phyloP scores from a whole-genome alignment of 2,797 vertebrate species.

The Sciurus vulgaris region DNA sequence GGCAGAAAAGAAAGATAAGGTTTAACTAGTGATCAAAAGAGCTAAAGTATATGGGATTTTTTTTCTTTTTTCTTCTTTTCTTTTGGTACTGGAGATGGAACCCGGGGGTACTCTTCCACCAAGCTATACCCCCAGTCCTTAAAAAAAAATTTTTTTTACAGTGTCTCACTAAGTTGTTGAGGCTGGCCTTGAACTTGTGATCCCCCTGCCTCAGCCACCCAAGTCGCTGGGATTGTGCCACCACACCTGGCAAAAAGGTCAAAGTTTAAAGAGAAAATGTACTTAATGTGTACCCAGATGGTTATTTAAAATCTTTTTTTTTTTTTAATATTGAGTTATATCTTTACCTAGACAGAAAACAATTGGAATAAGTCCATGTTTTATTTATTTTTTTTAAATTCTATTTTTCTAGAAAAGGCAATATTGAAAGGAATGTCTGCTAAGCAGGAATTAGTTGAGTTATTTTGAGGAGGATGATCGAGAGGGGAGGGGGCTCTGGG shows the following conservation, averaged over 20 bases:
- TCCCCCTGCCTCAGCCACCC: too few relatives aligned
- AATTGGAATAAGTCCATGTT: constrained; percentile 50
- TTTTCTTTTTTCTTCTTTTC: too few relatives aligned
- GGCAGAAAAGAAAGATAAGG: background rate
- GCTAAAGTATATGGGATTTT: background rate
- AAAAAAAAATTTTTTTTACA: too few relatives aligned
- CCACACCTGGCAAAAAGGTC: background rate
- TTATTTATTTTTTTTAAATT: constrained; percentile 68
- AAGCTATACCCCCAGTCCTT: too few relatives aligned
- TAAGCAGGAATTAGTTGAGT: constrained; percentile 72
- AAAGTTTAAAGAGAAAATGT: constrained; percentile 53
- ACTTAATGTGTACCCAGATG: constrained; percentile 34
- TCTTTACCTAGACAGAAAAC: constrained; percentile 69
- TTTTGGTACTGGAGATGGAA: too few relatives aligned
- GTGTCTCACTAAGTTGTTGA: too few relatives aligned
- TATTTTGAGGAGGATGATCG: constrained; percentile 30
- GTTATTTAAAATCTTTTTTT: background rate
- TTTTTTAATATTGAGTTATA: constrained; percentile 33
- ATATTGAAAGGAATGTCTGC: constrained; percentile 77
- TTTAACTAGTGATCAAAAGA: constrained; percentile 20
- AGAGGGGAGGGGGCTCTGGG: constrained; percentile 1
- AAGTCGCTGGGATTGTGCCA: too few relatives aligned
- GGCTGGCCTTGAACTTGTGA: too few relatives aligned
- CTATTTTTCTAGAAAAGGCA: constrained; percentile 79
- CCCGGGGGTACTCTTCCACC: too few relatives aligned